phyloP scores from a whole-genome alignment of 2,888 invertebrate genomes.

The Nomada fabriciana region DNA sequence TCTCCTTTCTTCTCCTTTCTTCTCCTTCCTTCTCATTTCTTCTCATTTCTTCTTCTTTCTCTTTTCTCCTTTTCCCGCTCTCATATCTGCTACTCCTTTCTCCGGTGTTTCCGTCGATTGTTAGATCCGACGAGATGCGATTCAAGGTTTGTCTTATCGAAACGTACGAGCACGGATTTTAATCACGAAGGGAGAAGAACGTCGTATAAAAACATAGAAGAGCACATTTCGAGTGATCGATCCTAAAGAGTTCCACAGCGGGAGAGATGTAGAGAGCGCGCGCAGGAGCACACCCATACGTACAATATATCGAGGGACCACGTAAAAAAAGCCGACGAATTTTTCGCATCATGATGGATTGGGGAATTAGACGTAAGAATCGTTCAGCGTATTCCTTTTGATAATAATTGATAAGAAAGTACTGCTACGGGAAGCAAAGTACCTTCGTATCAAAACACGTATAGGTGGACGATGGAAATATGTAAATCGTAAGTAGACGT shows the following conservation, averaged over 20 bases:
- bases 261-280: background rate
- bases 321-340: background rate
- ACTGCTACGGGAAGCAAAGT: background rate
- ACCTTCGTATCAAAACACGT: too few relatives aligned
- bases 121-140: too few relatives aligned
- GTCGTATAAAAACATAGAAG: slow-evolving; percentile 15
- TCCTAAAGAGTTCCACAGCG: slow-evolving; percentile 29
- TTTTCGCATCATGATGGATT: slow-evolving; percentile 88
- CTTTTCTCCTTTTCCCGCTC: too few relatives aligned
- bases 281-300: background rate
- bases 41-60: too few relatives aligned
- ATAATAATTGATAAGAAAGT: background rate
- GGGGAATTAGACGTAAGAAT: slow-evolving; percentile 90
- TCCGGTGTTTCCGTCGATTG: too few relatives aligned
- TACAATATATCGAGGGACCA: slow-evolving; percentile 30
- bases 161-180: background rate
- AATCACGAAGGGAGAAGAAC: background rate
- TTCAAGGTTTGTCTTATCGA: too few relatives aligned
- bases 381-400: background rate
- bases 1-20: too few relatives aligned
- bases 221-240: slow-evolving; percentile 30
- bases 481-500: too few relatives aligned
- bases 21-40: too few relatives aligned
- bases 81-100: too few relatives aligned
- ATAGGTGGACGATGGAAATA: too few relatives aligned